Base-by-base conservation (phyloP, 2,888 invertebrate genomes). In the Nasonia oneida region DNA sequence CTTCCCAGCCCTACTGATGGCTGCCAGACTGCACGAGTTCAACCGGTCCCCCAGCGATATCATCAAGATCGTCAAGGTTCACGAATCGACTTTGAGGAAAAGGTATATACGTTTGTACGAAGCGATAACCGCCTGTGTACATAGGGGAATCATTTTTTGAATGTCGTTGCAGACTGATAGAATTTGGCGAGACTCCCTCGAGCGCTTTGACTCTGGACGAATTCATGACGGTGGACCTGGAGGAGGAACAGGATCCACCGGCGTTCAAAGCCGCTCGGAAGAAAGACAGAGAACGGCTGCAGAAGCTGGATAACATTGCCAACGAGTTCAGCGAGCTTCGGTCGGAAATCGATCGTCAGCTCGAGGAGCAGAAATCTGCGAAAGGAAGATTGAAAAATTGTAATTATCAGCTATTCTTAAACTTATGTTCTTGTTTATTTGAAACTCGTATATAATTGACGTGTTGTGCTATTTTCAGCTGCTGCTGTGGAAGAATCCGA, bases 121-220 rank as follows among this genome's bases (percentile, higher is more conserved):
- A 71, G 47, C 47, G 10, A 8, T 42, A 8, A 42, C 42, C 6
- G 42, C 1, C 10, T 2, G 2, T 42, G 8, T 42, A 42, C 10
- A 39, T 39, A 42, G 42, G 0, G 18, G 5, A 53, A 18, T 53
- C 1, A 10, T 53, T 18, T 47, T 33, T 57, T 82, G 80, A 85
- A 3, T 53, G 15, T 18, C 5, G 18, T 23, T 61, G n/a, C 85
- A 95, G 97, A 86, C 94, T 99, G 64, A 95, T 97, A 47, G 99
- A 99, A 94, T 99, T 99, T 93, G 98, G 98, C 0, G 98, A 98
- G 90, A 99, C 99, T 0, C 98, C 99, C 0, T 98, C 99, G 15
- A 98, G 99, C 91, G 96, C 97, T 12, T 94, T 99, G 81, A 99
- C 99, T 0, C 94, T 99, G 42, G 99, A 99, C 89, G 99, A 99